Evolutionary conservation across 2,113 vertebrate genomes (phyloP).

Genomic region (Steatornis caripensis): DNA sequence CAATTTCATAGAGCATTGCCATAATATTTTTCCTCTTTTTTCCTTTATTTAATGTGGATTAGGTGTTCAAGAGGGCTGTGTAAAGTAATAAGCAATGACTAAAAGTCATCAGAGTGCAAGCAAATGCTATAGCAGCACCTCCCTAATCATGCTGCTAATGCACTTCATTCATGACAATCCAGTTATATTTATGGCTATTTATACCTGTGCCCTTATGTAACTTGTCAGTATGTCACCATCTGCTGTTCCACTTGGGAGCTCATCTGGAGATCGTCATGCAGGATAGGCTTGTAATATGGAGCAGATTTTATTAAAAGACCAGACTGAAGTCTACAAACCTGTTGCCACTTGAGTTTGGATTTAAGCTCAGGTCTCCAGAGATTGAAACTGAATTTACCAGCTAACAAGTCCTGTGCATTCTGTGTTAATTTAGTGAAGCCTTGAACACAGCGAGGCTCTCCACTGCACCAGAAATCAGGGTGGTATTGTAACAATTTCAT

Average conservation of each 20-base stretch:
- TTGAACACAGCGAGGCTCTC: neutral
- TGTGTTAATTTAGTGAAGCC: neutral
- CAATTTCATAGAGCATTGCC: neutral
- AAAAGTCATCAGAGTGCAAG: neutral
- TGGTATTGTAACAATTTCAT: neutral
- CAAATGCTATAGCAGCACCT: neutral
- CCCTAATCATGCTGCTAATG: neutral
- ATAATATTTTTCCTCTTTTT: neutral
- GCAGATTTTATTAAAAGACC: neutral
- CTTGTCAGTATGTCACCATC: slow-evolving; percentile 18
- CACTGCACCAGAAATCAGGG: neutral
- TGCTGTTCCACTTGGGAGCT: neutral
- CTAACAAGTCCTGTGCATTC: neutral
- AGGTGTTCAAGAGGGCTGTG: neutral
- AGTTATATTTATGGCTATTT: slow-evolving; percentile 1
- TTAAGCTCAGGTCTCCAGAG: neutral
- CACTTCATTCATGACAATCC: neutral
- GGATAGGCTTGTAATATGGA: neutral
- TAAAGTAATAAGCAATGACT: neutral
- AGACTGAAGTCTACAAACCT: neutral
- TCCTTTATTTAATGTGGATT: neutral
- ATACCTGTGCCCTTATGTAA: neutral
- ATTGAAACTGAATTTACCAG: neutral
- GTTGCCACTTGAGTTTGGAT: neutral
- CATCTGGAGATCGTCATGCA: neutral